Conservation (phyloP, 2,113 vertebrate species). For the Microcebus murinus region DNA sequence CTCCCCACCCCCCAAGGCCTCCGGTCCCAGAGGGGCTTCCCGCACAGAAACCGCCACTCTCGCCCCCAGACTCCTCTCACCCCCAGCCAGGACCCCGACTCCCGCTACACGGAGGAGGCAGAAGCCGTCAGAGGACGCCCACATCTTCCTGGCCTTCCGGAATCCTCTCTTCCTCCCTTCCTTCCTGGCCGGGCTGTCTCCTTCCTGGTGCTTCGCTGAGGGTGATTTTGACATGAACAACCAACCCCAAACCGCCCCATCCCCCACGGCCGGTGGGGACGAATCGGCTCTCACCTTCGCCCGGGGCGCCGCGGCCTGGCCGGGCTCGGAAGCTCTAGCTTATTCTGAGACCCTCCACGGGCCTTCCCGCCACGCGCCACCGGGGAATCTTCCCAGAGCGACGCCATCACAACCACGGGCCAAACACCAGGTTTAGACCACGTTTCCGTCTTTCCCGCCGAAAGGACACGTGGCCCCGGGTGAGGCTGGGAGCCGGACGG, state of each 20-base stretch:
- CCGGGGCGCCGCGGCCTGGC: neutral
- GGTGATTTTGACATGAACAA: constrained; percentile 1
- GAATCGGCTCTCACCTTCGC: neutral
- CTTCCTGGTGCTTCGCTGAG: neutral
- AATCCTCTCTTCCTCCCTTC: neutral
- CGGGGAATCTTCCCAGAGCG: constrained; percentile 2
- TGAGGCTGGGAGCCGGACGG: neutral
- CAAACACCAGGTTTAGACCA: neutral
- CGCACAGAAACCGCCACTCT: neutral
- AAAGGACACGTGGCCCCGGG: neutral
- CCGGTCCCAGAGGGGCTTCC: neutral
- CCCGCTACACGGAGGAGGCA: neutral
- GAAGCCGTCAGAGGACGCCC: neutral
- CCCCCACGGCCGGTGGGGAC: neutral
- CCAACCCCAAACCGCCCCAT: neutral
- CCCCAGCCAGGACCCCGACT: neutral
- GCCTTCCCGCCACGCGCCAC: neutral
- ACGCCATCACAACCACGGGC: neutral
- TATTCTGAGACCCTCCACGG: neutral
- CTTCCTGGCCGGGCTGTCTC: neutral
- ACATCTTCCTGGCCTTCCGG: neutral
- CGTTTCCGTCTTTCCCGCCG: neutral
- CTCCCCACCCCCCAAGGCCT: neutral
- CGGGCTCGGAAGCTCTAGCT: neutral
- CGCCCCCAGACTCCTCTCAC: too few relatives aligned